Evolutionary conservation across 2,113 vertebrate genomes (phyloP).

Genomic region (Brienomyrus brachyistius): DNA sequence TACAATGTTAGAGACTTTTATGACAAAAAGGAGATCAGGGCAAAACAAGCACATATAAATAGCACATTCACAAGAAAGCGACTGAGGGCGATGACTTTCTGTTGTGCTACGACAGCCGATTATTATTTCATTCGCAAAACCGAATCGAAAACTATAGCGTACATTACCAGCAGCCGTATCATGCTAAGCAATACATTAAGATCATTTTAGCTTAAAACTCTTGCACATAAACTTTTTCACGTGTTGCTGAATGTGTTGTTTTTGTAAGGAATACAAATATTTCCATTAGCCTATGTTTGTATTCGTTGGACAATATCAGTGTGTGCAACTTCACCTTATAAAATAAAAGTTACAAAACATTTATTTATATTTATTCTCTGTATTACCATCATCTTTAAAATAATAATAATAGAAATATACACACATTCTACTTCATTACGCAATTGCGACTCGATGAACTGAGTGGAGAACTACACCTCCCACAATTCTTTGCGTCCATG

Average conservation of each 20-base stretch:
- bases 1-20: not conserved
- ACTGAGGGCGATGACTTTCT: not conserved
- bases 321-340: not conserved
- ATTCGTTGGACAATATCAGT: not conserved
- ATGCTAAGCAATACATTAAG: not conserved
- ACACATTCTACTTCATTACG: not conserved
- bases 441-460: not conserved
- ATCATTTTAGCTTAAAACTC: not conserved
- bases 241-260: not conserved
- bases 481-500: constrained; percentile 44
- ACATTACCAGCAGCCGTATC: not conserved
- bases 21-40: not conserved
- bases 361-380: not conserved
- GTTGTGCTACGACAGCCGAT: not conserved
- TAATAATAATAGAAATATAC: too few relatives aligned
- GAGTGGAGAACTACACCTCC: constrained; percentile 56
- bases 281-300: not conserved
- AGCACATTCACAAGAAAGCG: not conserved
- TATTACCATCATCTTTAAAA: too few relatives aligned
- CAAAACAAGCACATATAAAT: not conserved
- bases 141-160: not conserved
- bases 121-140: not conserved
- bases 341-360: not conserved
- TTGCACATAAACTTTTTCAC: not conserved
- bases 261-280: not conserved